Base-by-base conservation (phyloP, 2,888 invertebrate species). In the Polydrusus cervinus region DNA sequence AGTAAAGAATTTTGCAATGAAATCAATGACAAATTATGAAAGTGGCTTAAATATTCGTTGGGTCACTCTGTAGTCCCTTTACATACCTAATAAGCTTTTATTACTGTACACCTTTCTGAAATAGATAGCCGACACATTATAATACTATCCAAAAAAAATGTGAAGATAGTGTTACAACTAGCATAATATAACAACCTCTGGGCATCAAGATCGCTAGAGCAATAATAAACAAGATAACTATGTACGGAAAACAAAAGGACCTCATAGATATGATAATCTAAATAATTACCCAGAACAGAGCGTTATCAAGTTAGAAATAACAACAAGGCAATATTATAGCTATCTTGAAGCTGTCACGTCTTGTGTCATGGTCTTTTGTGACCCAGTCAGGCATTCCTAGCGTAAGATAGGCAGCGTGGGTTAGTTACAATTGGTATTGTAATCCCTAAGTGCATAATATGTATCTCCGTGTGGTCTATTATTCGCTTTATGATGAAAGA, bases 381-480 rank as follows among this genome's bases (percentile, higher is more conserved):
- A 60, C 18, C 57, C 38, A 60, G 14, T 60, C 57, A 38, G 18
- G 57, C 57, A 16, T 38, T 60, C 14, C 18, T 30, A 38, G 57
- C 38, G 3, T 60, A 18, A 60, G 57, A 55, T 55, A 60, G 38
- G 8, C 57, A 9, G 38, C 8, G 5, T 43, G 38, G 38, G 7
- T 25, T 55, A 60, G 57, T 60, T 38, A 38, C 38, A 60, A 38
- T 60, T 60, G 57, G 38, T 60, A 60, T 60, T 60, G 57, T 60
- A 60, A 10, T 60, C 13, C 13, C 40, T 38, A 11, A 18, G 38
- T 60, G 57, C 38, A 60, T 38, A 11, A 38, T 60, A 16, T 60
- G 6, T 18, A 38, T 38, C 11, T 10, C 5, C 5, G 38, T 18
- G 9, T 18, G 16, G 38, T 38, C 16, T 40, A 18, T 60, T 60